phyloP scores from a whole-genome alignment of 2,113 vertebrate genomes.

The Fukomys damarensis region DNA sequence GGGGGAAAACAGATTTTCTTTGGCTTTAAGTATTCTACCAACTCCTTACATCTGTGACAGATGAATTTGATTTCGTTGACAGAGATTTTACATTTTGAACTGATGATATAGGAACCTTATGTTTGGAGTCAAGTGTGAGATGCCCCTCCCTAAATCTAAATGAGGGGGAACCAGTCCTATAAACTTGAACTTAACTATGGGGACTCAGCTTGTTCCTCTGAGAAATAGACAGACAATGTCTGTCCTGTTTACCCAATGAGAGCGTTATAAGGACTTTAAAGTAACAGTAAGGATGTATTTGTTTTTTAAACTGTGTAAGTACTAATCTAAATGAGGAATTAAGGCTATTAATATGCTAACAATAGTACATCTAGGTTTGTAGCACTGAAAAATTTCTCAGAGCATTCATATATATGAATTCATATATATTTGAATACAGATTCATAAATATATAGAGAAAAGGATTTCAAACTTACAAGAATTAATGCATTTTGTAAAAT shows the following conservation, averaged over 20 bases:
- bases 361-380: neutral
- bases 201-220: neutral
- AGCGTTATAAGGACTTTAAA: neutral
- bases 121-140: neutral
- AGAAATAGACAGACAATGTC: neutral
- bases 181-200: neutral
- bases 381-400: slow-evolving; percentile 26
- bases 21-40: neutral
- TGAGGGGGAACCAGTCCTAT: neutral
- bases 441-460: neutral
- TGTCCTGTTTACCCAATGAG: neutral
- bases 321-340: neutral
- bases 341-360: neutral
- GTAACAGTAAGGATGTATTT: neutral
- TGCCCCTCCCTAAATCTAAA: neutral
- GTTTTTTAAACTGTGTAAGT: neutral
- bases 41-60: neutral
- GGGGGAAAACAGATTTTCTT: neutral
- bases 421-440: neutral
- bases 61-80: neutral
- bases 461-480: neutral
- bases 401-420: neutral
- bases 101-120: neutral
- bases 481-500: neutral
- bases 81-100: neutral